Evolutionary conservation across 2,797 vertebrate genomes (phyloP), one percentile per base, ranked within the genome.

Genomic region (Epinephelus malabaricus): DNA sequence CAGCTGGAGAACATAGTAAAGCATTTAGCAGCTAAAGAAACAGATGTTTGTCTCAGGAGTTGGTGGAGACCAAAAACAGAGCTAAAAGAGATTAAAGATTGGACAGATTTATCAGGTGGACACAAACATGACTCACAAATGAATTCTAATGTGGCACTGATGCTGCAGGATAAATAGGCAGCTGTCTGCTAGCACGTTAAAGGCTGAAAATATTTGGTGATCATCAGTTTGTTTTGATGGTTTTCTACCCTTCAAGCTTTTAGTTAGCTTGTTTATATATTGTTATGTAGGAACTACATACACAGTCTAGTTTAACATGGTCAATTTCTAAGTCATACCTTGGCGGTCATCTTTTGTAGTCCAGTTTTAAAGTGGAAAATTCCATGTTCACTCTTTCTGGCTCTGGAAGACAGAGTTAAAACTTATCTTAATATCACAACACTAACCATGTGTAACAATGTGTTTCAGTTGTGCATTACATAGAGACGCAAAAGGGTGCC

Each of bases 361-460:
- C 96, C 97, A 68, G 95, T 88, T 74, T 97, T 96, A 61, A 96
- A 97, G 80, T 97, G 95, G 76, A 98, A 98, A 85, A 98, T 95
- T 17, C 97, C 95, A 34, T 96, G 95, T 76, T 97, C 97, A 1
- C 92, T 97, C 88, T 94, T 96, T 50, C 92, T 96, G 46, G 96
- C 92, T 85, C 97, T 98, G 87, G n/a, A 77, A 79, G 0, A 65
- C 34, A 81, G 51, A 68, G 12, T 18, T 30, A 55, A 66, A 55
- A 55, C 21, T 49, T 8, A 56, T 13, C 49, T 10, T 53, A 6
- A 23, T 3, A 76, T 7, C 34, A 34, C 34, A 34, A 34, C 34
- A 34, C 7, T 34, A 7, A 34, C 7, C 34, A 34, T 34, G 34
- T 34, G 34, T 34, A 7, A 34, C 34, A 34, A 8, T 34, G 8